Base-by-base conservation (phyloP, 2,888 invertebrate species). In the Daptonema setosum region DNA sequence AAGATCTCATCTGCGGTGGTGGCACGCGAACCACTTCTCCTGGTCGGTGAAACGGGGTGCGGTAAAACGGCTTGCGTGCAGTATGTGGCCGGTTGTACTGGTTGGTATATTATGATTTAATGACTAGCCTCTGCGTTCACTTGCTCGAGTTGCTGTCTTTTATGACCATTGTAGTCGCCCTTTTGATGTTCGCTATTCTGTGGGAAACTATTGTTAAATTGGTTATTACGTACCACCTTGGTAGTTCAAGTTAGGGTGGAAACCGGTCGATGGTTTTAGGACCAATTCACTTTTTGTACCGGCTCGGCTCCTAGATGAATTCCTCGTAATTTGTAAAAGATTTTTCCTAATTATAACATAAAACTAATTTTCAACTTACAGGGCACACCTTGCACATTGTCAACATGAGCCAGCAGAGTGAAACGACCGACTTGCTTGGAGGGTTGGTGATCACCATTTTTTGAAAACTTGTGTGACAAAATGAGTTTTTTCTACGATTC, bases 341-440 rank as follows among this genome's bases (percentile, higher is more conserved):
- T n/a, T n/a, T n/a, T n/a, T n/a, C n/a, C n/a, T n/a, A n/a, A n/a
- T n/a, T n/a, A n/a, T n/a, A n/a, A n/a, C n/a, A n/a, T n/a, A n/a
- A n/a, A n/a, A n/a, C n/a, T n/a, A n/a, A n/a, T n/a, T n/a, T n/a
- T n/a, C n/a, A n/a, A 17, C 35, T 62, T 63, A 22, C 61, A 73
- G 73, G 85, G 0, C 83, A 85, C 63, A 85, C 82, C 67, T 76
- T 99, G 30, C 78, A 84, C 30, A 93, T 95, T 0, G 85, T 99
- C 28, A 99, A 99, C 70, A 86, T 99, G 86, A 97, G 93, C 69
- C 93, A 97, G 68, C 95, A 97, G 69, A 93, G 90, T 52, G 97
- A 99, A 73, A 86, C 86, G 11, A 83, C 87, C 0, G 97, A 99
- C 75, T 78, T 99, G 45, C 77, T 99, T 0, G 97, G 97, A 57